Evolutionary conservation across 2,113 vertebrate species (phyloP).

Genomic region (Solenodon paradoxus): DNA sequence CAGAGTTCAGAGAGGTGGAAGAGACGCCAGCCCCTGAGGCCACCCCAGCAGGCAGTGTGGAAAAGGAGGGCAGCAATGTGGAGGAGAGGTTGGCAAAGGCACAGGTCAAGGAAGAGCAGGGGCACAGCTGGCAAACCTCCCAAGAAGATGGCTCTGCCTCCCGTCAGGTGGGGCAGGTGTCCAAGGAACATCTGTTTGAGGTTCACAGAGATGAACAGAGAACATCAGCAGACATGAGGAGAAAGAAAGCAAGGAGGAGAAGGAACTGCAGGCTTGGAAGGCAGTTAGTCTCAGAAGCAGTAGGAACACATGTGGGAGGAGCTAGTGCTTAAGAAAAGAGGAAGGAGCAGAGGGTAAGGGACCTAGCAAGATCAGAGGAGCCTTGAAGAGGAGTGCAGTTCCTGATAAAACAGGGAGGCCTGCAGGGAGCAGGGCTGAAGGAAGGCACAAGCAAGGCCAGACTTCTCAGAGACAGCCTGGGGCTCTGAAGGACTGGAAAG

Average conservation of each 20-base stretch:
- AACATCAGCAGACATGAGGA: not conserved
- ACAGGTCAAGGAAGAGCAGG: not conserved
- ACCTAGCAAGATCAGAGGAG: not conserved
- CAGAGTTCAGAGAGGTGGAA: not conserved
- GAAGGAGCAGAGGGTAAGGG: not conserved
- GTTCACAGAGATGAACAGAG: not conserved
- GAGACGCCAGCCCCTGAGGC: accelerated
- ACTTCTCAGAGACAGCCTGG: conserved; percentile 16
- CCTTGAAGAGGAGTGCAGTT: conserved; percentile 40
- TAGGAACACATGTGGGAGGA: not conserved
- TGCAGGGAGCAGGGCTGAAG: not conserved
- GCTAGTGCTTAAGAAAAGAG: not conserved
- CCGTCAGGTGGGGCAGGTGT: not conserved
- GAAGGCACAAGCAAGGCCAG: not conserved
- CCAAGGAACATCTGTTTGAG: not conserved
- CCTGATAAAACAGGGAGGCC: conserved; percentile 3
- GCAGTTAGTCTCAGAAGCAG: not conserved
- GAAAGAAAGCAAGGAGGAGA: not conserved
- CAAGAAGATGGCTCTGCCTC: not conserved
- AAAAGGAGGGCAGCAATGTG: not conserved
- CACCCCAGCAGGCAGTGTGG: not conserved
- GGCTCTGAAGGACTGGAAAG: not conserved
- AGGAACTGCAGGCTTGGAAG: not conserved
- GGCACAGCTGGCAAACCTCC: not conserved
- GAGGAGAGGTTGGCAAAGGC: not conserved